phyloP scores from a whole-genome alignment of 92 coral and sea anemone genomes.

The Plumapathes pennacea region DNA sequence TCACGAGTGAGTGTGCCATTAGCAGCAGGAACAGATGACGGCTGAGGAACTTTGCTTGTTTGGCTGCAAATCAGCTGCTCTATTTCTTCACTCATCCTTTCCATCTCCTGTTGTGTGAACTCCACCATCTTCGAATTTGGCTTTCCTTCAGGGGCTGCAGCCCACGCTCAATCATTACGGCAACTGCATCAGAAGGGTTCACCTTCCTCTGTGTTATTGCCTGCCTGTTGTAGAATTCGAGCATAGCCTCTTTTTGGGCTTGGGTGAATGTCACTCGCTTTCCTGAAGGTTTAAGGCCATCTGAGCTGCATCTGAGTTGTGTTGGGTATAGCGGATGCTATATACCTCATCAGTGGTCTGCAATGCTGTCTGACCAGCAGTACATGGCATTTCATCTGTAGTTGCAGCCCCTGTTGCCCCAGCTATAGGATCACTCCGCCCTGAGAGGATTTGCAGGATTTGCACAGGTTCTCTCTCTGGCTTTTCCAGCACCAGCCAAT shows the following conservation, averaged over 20 bases:
- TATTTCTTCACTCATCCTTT: too few species aligned
- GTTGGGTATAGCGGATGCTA: constrained; percentile 14
- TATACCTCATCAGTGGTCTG: not conserved
- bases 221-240: constrained; percentile 12
- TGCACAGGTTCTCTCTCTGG: constrained; percentile 10
- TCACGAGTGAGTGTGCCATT: too few species aligned
- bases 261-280: not conserved
- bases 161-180: constrained; percentile 5
- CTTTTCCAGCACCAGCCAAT: constrained; percentile 39
- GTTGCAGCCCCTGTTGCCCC: constrained; percentile 29
- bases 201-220: constrained; percentile 2
- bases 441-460: not conserved
- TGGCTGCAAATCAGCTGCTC: too few species aligned
- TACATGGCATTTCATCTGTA: not conserved
- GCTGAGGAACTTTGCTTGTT: too few species aligned
- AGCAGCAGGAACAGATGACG: too few species aligned
- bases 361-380: not conserved
- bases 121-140: constrained; percentile 26
- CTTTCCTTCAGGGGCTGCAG: not conserved
- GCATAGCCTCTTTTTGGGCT: constrained; percentile 18
- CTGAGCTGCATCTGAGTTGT: not conserved
- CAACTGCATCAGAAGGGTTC: constrained; percentile 1
- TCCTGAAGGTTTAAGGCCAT: not conserved
- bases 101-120: constrained; percentile 14
- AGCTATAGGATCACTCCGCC: constrained; percentile 3